phyloP scores from a whole-genome alignment of 1,140 invertebrate genomes.

The Aphelinus atriplicis region DNA sequence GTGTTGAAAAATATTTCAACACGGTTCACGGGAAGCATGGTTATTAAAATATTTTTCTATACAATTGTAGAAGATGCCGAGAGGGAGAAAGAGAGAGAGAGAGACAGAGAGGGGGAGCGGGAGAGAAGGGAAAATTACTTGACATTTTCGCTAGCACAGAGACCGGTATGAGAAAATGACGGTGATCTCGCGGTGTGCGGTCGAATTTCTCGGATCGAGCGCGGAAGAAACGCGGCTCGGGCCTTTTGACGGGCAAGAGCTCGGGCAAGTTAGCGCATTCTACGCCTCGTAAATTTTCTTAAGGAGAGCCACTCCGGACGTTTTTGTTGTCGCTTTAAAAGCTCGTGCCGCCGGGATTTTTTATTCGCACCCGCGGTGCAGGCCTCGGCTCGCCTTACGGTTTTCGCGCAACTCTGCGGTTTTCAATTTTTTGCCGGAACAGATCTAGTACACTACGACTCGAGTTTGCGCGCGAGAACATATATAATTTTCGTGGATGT shows the following conservation, averaged over 20 bases:
- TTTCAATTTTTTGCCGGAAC: slow-evolving; percentile 8
- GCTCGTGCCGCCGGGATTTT: slow-evolving; percentile 19
- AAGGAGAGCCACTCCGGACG: slow-evolving; percentile 15
- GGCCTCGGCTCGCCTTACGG: not conserved
- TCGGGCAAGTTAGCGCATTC: not conserved
- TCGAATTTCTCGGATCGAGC: slow-evolving; percentile 24
- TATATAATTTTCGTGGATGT: too few species aligned
- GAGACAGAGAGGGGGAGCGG: not conserved
- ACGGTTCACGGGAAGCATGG: too few species aligned
- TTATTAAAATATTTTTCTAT: too few species aligned
- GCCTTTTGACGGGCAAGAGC: slow-evolving; percentile 1
- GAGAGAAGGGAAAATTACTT: too few species aligned
- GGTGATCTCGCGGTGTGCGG: not conserved
- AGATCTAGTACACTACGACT: too few species aligned
- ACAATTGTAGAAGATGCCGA: not conserved
- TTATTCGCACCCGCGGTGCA: not conserved
- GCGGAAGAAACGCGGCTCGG: not conserved
- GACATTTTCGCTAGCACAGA: slow-evolving; percentile 10
- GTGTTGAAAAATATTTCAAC: too few species aligned
- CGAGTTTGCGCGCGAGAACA: not conserved
- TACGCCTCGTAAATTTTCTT: slow-evolving; percentile 32
- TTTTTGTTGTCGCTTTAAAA: slow-evolving; percentile 19
- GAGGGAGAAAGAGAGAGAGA: slow-evolving; percentile 10
- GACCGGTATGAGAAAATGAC: slow-evolving; percentile 13
- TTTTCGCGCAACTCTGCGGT: not conserved